Evolutionary conservation across 2,888 invertebrate species (phyloP), one percentile per base, ranked within the genome.

Genomic region (Bombylius discolor): DNA sequence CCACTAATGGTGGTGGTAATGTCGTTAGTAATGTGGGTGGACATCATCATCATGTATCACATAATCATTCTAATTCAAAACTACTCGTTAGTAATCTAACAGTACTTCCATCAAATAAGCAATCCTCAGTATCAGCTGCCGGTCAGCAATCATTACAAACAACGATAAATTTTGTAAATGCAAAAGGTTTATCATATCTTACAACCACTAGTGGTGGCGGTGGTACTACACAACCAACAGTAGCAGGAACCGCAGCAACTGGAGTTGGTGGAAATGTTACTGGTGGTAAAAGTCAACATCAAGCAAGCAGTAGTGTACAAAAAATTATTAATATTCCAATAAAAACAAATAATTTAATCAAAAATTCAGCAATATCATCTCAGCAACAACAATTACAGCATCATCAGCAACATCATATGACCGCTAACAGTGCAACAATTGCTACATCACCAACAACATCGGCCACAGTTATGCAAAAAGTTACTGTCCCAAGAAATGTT

Each of bases 61-160:
- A 57, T 44, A 48, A 53, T 44, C 51, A 50, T 50, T 34, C 53
- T 1, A 61, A 59, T 56, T 69, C 73, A 1, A 73, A 73, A 62
- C 66, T 74, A 51, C 60, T 73, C 59, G 70, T 73, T 12, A 69
- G 73, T 58, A 74, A 74, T 65, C 63, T 74, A 56, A 71, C 73
- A 34, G 70, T 73, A 53, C 62, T 73, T 47, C 70, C 73, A 13
- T 71, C 72, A 49, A 67, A 64, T 59, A 59, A 64, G 13, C 64
- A 66, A 50, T 57, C 62, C 51, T 32, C 61, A 55, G 32, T 58
- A 55, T 4, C 61, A 60, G 51, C 62, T 46, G 55, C 58, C 46
- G 57, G 59, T 36, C 58, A 61, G 23, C 52, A 58, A 36, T 61
- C 56, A 49, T 23, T 23, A 23, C 63, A 64, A 52, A 67, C 67